A percentile compares a stretch with the other conserved stretches of the same genome.
Conservation (phyloP, 2,888 invertebrate species). For the Hyles lineata region DNA sequence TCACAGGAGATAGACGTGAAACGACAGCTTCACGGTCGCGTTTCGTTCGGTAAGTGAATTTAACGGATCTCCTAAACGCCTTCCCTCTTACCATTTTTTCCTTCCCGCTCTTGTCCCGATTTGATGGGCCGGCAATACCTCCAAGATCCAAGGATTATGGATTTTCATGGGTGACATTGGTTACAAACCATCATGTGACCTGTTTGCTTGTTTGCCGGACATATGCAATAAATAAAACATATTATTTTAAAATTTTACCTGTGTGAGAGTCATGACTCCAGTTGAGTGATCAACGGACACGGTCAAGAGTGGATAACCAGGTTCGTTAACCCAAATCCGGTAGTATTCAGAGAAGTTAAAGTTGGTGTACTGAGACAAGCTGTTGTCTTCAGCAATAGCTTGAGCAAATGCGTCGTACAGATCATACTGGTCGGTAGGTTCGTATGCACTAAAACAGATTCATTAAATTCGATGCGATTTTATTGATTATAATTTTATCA, state of each 20-base stretch:
- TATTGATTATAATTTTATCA: too few species aligned
- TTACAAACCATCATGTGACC: too few species aligned
- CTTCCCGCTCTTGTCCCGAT: too few species aligned
- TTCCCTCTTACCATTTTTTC: too few species aligned
- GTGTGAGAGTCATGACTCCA: slow-evolving; percentile 64
- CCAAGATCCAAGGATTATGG: too few species aligned
- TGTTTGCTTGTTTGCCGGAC: too few species aligned
- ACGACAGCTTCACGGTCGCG: too few species aligned
- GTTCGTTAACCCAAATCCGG: slow-evolving; percentile 86
- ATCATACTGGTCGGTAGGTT: slow-evolving; percentile 77
- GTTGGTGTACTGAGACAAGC: slow-evolving; percentile 58
- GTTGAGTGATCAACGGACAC: slow-evolving; percentile 74
- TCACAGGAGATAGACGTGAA: too few species aligned
- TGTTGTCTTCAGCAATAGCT: slow-evolving; percentile 61
- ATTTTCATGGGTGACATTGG: too few species aligned
- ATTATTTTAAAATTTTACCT: slow-evolving; percentile 58
- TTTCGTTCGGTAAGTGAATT: too few species aligned
- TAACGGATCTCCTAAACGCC: too few species aligned
- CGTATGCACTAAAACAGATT: slow-evolving; percentile 60
- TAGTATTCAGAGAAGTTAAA: slow-evolving; percentile 80
- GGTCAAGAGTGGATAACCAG: slow-evolving; percentile 85
- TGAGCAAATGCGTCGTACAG: slow-evolving; percentile 77
- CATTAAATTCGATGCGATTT: background rate
- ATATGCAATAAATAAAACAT: background rate
- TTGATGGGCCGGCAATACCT: too few species aligned